Conservation (phyloP, 2,888 invertebrate species). For the Sphinx pinastri region DNA sequence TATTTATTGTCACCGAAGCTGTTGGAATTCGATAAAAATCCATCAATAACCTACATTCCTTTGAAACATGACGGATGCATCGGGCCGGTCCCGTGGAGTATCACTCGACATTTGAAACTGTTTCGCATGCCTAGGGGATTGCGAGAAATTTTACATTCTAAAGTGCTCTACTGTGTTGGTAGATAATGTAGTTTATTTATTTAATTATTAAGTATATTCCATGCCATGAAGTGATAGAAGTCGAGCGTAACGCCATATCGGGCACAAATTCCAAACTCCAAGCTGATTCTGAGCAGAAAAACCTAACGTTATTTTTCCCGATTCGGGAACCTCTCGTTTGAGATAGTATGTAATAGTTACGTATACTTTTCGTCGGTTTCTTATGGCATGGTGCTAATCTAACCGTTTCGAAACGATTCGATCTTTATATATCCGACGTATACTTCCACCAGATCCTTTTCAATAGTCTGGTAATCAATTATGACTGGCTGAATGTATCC, state of each 20-base stretch:
- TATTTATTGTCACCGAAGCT: not conserved
- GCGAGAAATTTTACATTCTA: conserved; percentile 5
- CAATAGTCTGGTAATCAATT: not conserved
- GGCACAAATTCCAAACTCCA: too few species aligned
- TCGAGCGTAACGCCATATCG: too few species aligned
- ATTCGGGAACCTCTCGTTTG: too few species aligned
- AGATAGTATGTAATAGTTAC: too few species aligned
- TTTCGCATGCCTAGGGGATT: not conserved
- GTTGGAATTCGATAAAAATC: not conserved
- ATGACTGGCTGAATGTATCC: not conserved
- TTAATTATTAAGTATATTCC: too few species aligned
- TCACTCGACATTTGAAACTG: not conserved
- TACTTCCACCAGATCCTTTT: not conserved
- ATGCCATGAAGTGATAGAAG: too few species aligned
- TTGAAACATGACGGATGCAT: not conserved
- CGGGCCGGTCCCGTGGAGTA: not conserved
- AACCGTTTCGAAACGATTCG: too few species aligned
- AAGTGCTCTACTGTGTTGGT: not conserved
- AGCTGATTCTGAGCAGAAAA: too few species aligned
- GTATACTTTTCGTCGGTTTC: too few species aligned
- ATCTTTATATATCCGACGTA: not conserved
- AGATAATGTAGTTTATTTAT: not conserved
- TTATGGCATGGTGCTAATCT: too few species aligned
- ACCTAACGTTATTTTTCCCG: too few species aligned
- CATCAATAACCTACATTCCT: not conserved